Conservation (phyloP, 1,140 invertebrate genomes). For the Artemia franciscana region DNA sequence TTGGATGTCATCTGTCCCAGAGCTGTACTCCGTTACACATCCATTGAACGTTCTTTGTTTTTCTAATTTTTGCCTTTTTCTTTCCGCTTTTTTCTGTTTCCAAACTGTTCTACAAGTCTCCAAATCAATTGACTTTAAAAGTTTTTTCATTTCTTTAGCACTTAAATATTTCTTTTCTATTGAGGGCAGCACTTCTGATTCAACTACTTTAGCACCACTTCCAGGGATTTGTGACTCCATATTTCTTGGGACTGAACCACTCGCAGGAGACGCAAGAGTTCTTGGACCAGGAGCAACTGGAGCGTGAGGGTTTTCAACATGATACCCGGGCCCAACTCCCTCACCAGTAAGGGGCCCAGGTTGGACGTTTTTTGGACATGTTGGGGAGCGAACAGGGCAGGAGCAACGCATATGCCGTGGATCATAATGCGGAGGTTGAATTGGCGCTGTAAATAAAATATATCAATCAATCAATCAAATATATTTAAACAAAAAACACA, state of each 20-base stretch:
- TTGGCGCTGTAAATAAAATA: neutral
- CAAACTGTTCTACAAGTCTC: neutral
- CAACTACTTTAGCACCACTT: neutral
- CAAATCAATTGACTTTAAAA: neutral
- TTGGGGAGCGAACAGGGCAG: constrained; percentile 48
- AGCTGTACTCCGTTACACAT: neutral
- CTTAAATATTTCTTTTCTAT: neutral
- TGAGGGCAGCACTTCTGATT: neutral
- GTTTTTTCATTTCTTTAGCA: neutral
- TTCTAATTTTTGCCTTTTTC: neutral
- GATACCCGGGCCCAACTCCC: constrained; percentile 35
- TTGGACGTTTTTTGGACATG: constrained; percentile 89
- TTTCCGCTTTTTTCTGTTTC: neutral
- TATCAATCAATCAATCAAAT: no score
- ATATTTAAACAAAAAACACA: no score
- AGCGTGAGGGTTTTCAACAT: constrained; percentile 18
- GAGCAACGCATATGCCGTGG: constrained; percentile 24
- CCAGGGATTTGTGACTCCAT: neutral
- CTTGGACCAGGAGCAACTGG: neutral
- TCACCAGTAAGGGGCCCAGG: constrained; percentile 84
- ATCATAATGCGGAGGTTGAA: neutral
- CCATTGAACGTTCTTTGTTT: neutral
- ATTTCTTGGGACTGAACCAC: neutral
- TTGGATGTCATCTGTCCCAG: neutral
- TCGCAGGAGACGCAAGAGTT: neutral